Percentiles rank a stretch among this genome's conserved stretches.
phyloP scores from a whole-genome alignment of 64 coral and sea anemone species.

The Stichodactyla helianthus region DNA sequence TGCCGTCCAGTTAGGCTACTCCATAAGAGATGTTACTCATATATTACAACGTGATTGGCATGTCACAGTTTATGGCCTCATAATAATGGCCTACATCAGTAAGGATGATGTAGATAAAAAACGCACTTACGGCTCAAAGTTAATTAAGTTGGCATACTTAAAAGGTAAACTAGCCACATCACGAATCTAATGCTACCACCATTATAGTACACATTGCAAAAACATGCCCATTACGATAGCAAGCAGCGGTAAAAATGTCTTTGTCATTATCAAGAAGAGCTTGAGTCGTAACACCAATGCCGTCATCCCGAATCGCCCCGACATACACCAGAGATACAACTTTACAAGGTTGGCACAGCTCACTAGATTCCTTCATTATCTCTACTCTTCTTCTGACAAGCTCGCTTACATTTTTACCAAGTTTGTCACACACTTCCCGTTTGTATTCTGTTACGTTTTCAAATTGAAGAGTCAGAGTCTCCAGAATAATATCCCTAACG shows the following conservation, averaged over 20 bases:
- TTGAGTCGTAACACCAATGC: slow-evolving; percentile 73
- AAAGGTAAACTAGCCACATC: neutral
- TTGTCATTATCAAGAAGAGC: slow-evolving; percentile 58
- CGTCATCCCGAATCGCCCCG: slow-evolving; percentile 58
- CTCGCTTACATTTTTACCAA: slow-evolving; percentile 83
- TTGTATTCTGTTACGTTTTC: slow-evolving; percentile 75
- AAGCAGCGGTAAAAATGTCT: slow-evolving; percentile 79
- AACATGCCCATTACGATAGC: slow-evolving; percentile 73
- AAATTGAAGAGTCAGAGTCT: slow-evolving; percentile 81
- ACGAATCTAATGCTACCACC: slow-evolving; percentile 7
- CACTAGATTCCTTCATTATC: slow-evolving; percentile 68
- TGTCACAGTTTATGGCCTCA: too few relatives aligned
- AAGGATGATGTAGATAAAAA: too few relatives aligned
- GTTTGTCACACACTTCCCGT: slow-evolving; percentile 72
- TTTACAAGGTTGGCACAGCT: slow-evolving; percentile 51
- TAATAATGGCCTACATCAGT: too few relatives aligned
- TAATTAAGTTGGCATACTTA: too few relatives aligned
- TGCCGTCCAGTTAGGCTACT: too few relatives aligned
- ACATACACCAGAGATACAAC: slow-evolving; percentile 85
- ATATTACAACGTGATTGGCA: too few relatives aligned
- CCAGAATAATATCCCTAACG: slow-evolving; percentile 78
- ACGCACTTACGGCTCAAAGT: too few relatives aligned
- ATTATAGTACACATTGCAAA: slow-evolving; percentile 73
- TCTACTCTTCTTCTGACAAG: slow-evolving; percentile 79
- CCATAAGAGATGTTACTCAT: too few relatives aligned